These are phyloP conservation scores for Schizotus pectinicornis DNA, from an alignment of 2,888 invertebrate genomes.

Conservation along the genomic window DNA sequence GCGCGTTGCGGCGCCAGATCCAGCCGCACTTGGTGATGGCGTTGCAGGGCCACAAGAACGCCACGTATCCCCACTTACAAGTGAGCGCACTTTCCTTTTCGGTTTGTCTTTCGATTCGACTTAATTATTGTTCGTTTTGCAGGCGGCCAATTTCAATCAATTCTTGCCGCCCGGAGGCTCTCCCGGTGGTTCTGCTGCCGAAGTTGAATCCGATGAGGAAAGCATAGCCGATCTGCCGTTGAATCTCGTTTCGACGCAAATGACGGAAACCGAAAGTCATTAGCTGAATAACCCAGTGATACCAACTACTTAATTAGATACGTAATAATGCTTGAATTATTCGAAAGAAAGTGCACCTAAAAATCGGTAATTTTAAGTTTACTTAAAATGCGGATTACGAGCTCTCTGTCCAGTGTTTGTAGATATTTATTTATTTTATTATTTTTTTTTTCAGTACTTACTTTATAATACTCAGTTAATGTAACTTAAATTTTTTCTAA, in stretches of 20 bases:
- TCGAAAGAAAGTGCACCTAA: constrained; percentile 16
- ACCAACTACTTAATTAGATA: constrained; percentile 42
- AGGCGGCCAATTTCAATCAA: constrained; percentile 56
- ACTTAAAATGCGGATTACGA: constrained; percentile 11
- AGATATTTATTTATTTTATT: constrained; percentile 30
- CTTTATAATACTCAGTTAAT: constrained; percentile 26
- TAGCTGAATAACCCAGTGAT: constrained; percentile 44
- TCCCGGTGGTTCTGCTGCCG: constrained; percentile 49
- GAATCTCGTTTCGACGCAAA: constrained; percentile 74
- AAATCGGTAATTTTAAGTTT: constrained; percentile 4
- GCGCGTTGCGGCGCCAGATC: constrained; percentile 71
- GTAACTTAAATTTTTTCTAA: constrained; percentile 20
- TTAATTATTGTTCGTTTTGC: constrained; percentile 7
- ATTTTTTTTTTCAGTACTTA: constrained; percentile 24
- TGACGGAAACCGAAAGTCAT: constrained; percentile 64
- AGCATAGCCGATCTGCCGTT: constrained; percentile 69
- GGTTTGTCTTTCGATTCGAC: constrained; percentile 15
- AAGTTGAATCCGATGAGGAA: constrained; percentile 60
- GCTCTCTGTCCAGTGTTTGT: constrained; percentile 26
- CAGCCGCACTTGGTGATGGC: constrained; percentile 75
- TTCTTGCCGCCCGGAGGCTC: constrained; percentile 52
- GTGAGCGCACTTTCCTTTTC: constrained; percentile 30
- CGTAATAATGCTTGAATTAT: constrained; percentile 30
- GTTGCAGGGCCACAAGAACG: constrained; percentile 63
- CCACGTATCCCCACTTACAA: constrained; percentile 39